Evolutionary conservation across 2,797 vertebrate genomes (phyloP), one percentile per base, ranked within the genome.

Genomic region (Typhlichthys eigenmanni): DNA sequence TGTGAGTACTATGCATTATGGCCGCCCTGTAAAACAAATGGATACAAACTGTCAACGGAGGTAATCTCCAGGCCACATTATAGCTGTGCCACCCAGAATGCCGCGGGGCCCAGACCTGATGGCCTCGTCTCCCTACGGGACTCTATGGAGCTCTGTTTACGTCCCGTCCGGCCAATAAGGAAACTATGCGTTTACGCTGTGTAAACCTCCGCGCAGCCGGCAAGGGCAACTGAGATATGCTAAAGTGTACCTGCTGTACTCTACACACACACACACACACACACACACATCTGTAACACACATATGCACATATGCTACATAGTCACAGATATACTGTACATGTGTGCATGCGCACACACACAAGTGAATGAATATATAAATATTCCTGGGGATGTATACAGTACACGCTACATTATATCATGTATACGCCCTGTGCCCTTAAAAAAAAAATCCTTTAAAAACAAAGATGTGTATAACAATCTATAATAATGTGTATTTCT

Each of bases 241-340:
- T 63, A 62, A 79, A 82, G 90, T 92, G 91, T 89, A 92, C 91
- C 91, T 93, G 90, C 76, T 79, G 59, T 66, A 83, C 5, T 4
- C 0, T 16, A 24, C 1, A 54, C 66, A 54, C 65, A 56, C 62
- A n/a, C 50, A 59, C 13, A 2, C 16, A 46, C 56, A 38, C 1
- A 12, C 16, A 52, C 57, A 56, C 46, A 24, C 17, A 24, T 10
- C 10, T 12, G 38, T 10, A 49, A 4, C 13, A 54, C 47, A 17
- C 29, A 34, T 6, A 34, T 29, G n/a, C 53, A 55, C 19, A n/a
- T 24, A 50, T 50, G 48, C 13, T 6, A 4, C 14, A 3, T 13
- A 13, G 13, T 13, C 14, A 19, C 46, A 9, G 46, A 47, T 47
- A 13, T 9, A 47, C 48, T 50, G 48, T 5, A 50, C 48, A 61